Percentiles rank a stretch among this genome's conserved stretches.
These are phyloP conservation scores for Drosophila longiperda DNA, from an alignment of 2,888 invertebrate species.

Conservation along the genomic window DNA sequence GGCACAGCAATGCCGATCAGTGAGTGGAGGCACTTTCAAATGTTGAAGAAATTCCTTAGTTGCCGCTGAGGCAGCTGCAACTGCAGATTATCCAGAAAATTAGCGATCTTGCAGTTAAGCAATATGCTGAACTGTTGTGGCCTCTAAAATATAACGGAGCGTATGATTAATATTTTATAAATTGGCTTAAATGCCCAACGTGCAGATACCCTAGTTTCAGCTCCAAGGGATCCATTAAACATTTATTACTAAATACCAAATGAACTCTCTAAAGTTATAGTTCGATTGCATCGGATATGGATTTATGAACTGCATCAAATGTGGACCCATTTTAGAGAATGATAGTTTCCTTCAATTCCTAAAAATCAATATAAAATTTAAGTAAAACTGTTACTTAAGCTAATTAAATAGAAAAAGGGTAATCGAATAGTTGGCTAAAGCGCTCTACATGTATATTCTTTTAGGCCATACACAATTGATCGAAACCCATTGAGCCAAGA, in stretches of 20 bases:
- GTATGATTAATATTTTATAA: constrained; percentile 31
- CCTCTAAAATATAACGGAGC: constrained; percentile 15
- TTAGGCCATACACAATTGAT: constrained; percentile 6
- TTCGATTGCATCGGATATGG: neutral
- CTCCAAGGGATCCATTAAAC: neutral
- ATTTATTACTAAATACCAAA: neutral
- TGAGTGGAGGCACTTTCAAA: constrained; percentile 7
- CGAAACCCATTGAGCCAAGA: constrained; percentile 30
- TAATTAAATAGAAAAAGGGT: neutral
- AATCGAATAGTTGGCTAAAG: neutral
- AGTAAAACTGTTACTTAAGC: neutral
- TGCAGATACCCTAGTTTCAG: neutral
- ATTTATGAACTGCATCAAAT: no score
- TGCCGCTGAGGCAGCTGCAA: constrained; percentile 38
- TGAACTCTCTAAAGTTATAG: neutral
- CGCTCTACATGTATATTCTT: neutral
- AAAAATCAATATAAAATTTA: neutral
- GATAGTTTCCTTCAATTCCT: neutral
- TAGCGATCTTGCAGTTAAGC: constrained; percentile 8
- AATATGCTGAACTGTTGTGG: constrained; percentile 5
- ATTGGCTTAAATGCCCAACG: neutral
- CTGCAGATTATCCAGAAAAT: constrained; percentile 21
- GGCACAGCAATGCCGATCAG: constrained; percentile 19
- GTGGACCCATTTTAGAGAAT: neutral
- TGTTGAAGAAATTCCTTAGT: constrained; percentile 15